Base-by-base conservation (phyloP, 2,113 vertebrate genomes). In the Prunella fulvescens region DNA sequence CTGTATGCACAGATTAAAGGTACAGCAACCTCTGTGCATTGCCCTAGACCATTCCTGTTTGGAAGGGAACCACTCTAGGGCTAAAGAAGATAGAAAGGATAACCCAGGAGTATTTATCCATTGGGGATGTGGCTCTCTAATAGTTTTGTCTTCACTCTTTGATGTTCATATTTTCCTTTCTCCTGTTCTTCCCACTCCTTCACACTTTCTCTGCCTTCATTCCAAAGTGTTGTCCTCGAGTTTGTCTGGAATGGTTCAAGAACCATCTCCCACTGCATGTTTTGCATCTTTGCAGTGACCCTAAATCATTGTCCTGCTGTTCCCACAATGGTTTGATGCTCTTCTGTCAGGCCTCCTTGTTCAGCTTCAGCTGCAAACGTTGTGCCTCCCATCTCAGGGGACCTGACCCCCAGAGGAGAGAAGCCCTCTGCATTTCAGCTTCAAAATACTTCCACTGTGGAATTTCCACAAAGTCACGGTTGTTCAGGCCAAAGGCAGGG, bases 291-390 rank as follows among this genome's bases (percentile, higher is more conserved):
- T 72, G 51, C 50, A 69, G 51, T 62, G 54, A 42, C 31, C 11
- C 19, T 60, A 23, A 61, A 47, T 64, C 19, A 9, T 7, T 19
- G 19, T 25, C 1, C 81, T 62, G 47, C 11, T 65, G 19, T 65
- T 73, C 39, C 2, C 69, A 62, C 23, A 51, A 51, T 56, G 78
- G 24, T 31, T 19, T 64, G 40, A 26, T 72, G 57, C 6, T 13
- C 11, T 78, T 28, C 23, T 22, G 0, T 35, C 35, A 40, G 25
- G 31, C 12, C 15, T 58, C 6, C 14, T 71, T 2, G 0, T 53
- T 62, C 28, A 62, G 20, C 31, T 70, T 74, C 50, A 44, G 14
- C 19, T 70, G 19, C n/a, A 18, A 24, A 44, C 2, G 2, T 25
- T 79, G 57, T 78, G 28, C 66, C 50, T 73, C 19, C 31, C 12